A percentile compares a stretch with the other conserved stretches of the same genome.
Evolutionary conservation across 2,113 vertebrate genomes (phyloP).

Genomic region (Murina feae): DNA sequence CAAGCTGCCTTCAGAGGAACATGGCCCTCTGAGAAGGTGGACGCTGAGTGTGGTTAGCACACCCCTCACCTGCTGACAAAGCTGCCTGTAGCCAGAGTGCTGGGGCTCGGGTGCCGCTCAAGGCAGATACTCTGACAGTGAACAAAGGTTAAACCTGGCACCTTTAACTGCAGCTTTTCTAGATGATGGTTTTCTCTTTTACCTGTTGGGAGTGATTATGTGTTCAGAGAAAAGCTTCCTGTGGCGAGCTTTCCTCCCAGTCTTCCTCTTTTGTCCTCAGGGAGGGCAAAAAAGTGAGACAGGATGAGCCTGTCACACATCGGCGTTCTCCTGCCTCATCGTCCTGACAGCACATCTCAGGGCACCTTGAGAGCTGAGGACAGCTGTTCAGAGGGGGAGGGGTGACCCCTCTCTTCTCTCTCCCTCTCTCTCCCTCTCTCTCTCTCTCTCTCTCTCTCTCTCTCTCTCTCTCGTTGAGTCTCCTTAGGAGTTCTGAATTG

Average conservation of each 20-base stretch:
- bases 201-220: not conserved
- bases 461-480: not conserved
- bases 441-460: too few relatives aligned
- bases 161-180: constrained; percentile 11
- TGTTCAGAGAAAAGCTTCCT: not conserved
- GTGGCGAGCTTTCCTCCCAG: not conserved
- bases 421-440: too few relatives aligned
- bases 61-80: not conserved
- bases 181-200: not conserved
- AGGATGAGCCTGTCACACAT: not conserved
- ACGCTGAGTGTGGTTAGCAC: not conserved
- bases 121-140: not conserved
- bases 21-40: not conserved
- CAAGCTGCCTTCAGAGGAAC: not conserved
- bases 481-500: not conserved
- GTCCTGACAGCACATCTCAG: rapidly evolving
- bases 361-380: not conserved
- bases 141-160: constrained; percentile 41
- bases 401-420: too few relatives aligned
- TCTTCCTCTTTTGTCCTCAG: not conserved
- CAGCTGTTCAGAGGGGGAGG: too few relatives aligned
- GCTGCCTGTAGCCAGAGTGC: not conserved
- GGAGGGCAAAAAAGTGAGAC: not conserved
- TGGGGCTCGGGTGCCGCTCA: not conserved
- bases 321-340: not conserved